Base-by-base conservation (phyloP, 2,113 vertebrate species). In the Tor tambroides region DNA sequence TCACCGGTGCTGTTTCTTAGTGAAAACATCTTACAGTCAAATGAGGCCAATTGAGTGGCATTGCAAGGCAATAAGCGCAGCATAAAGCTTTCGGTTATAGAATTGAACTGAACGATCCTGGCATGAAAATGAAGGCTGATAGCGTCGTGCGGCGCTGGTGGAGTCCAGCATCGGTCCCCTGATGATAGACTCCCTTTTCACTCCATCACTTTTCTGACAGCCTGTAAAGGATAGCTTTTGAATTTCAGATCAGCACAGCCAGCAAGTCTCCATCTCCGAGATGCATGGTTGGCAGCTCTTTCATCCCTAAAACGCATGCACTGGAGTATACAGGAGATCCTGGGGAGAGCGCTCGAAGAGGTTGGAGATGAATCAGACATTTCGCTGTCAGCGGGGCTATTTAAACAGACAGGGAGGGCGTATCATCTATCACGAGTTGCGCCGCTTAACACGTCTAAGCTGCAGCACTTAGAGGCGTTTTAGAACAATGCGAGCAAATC, bases 241-340 rank as follows among this genome's bases (percentile, higher is more conserved):
- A 90, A 90, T 86, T 85, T 89, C 75, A 89, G 89, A 91, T 90
- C 85, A 88, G 86, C 80, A 81, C 83, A 85, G 86, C 74, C 81
- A 90, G 71, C 71, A 86, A 80, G 82, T 89, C 85, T 88, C 80
- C 84, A 17, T 74, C 80, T 86, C 54, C 23, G 84, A 84, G 84
- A 86, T 89, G 84, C 32, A 35, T 84, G 74, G 51, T 84, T 88
- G 89, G 89, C 86, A 89, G 86, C 80, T 80, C 86, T 84, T 89
- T 89, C 89, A 88, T 89, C 86, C 87, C 67, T 87, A 86, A 89
- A 88, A 89, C 46, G 63, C 54, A 89, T 87, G 86, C 88, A 85
- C 35, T 82, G 78, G 85, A 86, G 89, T 83, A 86, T 88, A 82
- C 80, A 86, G 76, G 35, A 89, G 65, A 80, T 84, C 87, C 63